phyloP scores from a whole-genome alignment of 1,140 invertebrate species.

The Drosophila kohkoa region DNA sequence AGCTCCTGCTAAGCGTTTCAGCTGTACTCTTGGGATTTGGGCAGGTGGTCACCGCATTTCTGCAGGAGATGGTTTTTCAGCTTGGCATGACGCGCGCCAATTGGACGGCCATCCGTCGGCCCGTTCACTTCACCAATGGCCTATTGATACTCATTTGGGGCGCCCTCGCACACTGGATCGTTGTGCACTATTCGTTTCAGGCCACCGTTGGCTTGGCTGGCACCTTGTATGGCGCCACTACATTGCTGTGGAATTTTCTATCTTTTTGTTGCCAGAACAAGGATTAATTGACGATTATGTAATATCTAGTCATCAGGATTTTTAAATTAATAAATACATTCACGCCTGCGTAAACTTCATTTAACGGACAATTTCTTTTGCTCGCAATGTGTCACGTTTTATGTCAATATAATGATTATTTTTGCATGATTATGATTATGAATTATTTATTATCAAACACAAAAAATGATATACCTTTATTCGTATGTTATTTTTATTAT shows the following conservation, averaged over 20 bases:
- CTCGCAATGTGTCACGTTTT: too few species aligned
- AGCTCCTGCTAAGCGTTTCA: constrained; percentile 78
- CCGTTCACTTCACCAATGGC: constrained; percentile 80
- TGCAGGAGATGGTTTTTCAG: constrained; percentile 80
- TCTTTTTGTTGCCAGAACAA: constrained; percentile 75
- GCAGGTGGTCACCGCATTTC: constrained; percentile 80
- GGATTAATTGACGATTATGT: constrained; percentile 40
- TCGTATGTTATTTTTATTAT: too few species aligned
- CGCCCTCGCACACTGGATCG: constrained; percentile 77
- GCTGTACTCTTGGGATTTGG: constrained; percentile 79
- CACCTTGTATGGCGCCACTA: constrained; percentile 61
- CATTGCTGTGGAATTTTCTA: constrained; percentile 78
- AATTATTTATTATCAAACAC: too few species aligned
- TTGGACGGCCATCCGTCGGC: constrained; percentile 74
- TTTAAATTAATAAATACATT: constrained; percentile 28
- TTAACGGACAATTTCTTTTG: not conserved
- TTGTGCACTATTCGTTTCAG: constrained; percentile 76
- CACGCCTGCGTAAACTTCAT: not conserved
- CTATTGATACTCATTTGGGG: constrained; percentile 79
- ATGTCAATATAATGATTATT: too few species aligned
- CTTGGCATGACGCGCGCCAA: constrained; percentile 80
- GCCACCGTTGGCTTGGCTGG: constrained; percentile 76
- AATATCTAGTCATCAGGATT: constrained; percentile 19
- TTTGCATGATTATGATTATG: too few species aligned
- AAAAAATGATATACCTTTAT: too few species aligned